Evolutionary conservation across 2,888 invertebrate species (phyloP), one percentile per base, ranked within the genome.

Genomic region (Aphrophora alni): DNA sequence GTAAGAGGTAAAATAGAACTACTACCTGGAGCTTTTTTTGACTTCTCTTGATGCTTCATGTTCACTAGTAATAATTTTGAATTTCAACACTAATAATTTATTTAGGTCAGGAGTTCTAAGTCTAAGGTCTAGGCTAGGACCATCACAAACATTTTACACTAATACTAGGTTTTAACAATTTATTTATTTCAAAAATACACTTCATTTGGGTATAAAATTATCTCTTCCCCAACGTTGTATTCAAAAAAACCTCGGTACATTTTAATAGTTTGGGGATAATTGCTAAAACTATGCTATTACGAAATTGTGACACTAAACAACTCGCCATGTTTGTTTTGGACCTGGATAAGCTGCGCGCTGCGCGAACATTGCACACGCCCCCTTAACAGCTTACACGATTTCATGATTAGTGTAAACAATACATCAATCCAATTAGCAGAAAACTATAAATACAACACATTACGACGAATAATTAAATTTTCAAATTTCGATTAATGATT

Each of bases 311-410:
- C 59, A 59, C 59, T 59, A 59, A 59, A 59, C 59, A 59, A 21
- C 21, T 59, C 59, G 59, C 59, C 59, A 59, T 59, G 59, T 59
- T 59, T 59, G 59, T 59, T 59, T 59, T 59, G 59, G 59, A 59
- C 59, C 59, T 59, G 59, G 59, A 59, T 59, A 59, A 59, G 59
- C 59, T 59, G 21, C 59, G 59, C 59, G 59, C 59, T 59, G 59
- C 59, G 59, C 21, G 59, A 59, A 59, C 2, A 21, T 59, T 59
- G 21, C 10, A 59, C 21, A 59, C 59, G 21, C 59, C 59, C 59
- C 59, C 59, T 59, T 59, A 3, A 59, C 59, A 21, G 59, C 59
- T 21, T 59, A 21, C 59, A 59, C 4, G 21, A 59, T 59, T 59
- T 59, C 17, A 14, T 7, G 12, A 59, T 21, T 10, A n/a, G 59